These are phyloP conservation scores for Drosophila algonquin DNA, from an alignment of 2,888 invertebrate species.

Conservation along the genomic window DNA sequence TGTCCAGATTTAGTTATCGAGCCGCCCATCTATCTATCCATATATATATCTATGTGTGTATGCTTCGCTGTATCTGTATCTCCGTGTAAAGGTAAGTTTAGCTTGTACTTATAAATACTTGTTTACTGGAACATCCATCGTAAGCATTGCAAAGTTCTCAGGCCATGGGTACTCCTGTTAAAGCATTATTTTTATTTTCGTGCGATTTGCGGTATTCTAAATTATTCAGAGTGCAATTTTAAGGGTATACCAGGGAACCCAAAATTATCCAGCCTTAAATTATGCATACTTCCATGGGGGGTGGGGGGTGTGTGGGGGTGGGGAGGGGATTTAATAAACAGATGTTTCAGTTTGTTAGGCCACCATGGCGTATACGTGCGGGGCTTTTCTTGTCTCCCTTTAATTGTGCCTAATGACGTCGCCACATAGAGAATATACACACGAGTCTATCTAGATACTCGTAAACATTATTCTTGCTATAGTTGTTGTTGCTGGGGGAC, in stretches of 20 bases:
- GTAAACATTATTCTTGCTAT: conserved; percentile 9
- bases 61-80: conserved; percentile 26
- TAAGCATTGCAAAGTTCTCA: conserved; percentile 71
- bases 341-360: conserved; percentile 34
- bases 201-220: conserved; percentile 8
- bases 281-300: conserved; percentile 15
- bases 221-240: conserved; percentile 49
- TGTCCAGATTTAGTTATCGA: conserved; percentile 33
- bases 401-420: conserved; percentile 50
- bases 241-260: conserved; percentile 12
- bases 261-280: conserved; percentile 25
- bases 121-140: conserved; percentile 3
- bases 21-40: conserved; percentile 50
- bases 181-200: neutral
- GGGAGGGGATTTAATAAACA: conserved; percentile 22
- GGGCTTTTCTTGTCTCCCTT: conserved; percentile 3
- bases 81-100: conserved; percentile 67
- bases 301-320: neutral
- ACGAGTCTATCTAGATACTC: conserved; percentile 25
- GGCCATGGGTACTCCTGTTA: neutral
- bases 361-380: conserved; percentile 25
- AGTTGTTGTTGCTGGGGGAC: conserved; percentile 22
- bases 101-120: neutral
- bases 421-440: conserved; percentile 12
- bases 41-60: conserved; percentile 18